Base-by-base conservation (phyloP, 2,797 vertebrate species). In the Oryzias sinensis region DNA sequence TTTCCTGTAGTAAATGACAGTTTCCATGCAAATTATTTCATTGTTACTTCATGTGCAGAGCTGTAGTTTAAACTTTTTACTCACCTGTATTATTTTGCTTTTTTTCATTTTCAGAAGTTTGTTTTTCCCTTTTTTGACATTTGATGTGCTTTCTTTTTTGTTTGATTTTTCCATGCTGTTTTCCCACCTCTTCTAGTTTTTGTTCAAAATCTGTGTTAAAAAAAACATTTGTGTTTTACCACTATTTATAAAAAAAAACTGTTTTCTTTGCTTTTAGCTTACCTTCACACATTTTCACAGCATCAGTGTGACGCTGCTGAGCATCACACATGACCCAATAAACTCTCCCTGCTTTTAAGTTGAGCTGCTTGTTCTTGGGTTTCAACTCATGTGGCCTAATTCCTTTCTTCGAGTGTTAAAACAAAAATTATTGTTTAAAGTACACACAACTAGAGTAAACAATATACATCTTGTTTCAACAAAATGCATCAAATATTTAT, bases 21-120 rank as follows among this genome's bases (percentile, higher is more conserved):
- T 44, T 24, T 59, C 14, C 53, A 7, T 44, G 14, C 3, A 40
- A 8, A 54, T 49, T 3, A 60, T 49, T 17, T 7, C 5, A 22
- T 5, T 14, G 14, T 2, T 40, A 51, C 2, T 56, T n/a, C 55
- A 13, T 40, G 11, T 54, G 14, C 27, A 50, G 27, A 41, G 2
- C 16, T 67, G 37, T 8, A 1, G 50, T 53, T 49, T 54, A 20
- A 56, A 41, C 55, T 13, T 33, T 54, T 48, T 0, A 49, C 5
- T 74, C 44, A 90, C 92, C 90, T 90, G 87, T 68, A 92, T 88
- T n/a, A 77, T 25, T 81, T 83, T 84, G 4, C 80, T 90, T 77
- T 87, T 88, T 60, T 91, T 79, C 51, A 88, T 43, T 14, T 84
- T 90, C 40, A 89, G 49, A 56, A 91, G 65, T 47, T 66, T 81